These are phyloP conservation scores for Camponotus vicinus DNA, from an alignment of 1,140 invertebrate species.

Conservation along the genomic window DNA sequence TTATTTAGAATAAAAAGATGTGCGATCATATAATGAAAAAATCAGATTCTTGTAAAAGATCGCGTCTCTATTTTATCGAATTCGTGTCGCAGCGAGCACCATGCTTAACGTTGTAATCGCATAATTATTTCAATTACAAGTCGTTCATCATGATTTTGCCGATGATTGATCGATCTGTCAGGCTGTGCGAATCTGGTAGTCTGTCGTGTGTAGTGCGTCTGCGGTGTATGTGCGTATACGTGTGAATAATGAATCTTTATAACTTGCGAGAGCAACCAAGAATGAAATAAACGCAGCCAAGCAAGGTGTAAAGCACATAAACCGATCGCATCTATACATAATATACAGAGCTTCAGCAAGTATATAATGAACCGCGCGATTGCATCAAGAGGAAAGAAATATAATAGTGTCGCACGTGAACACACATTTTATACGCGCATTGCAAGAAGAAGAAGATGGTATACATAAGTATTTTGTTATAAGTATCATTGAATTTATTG, in stretches of 20 bases:
- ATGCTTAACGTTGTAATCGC: slow-evolving; percentile 54
- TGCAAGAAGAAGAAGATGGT: slow-evolving; percentile 57
- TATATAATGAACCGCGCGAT: slow-evolving; percentile 54
- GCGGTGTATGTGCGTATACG: slow-evolving; percentile 42
- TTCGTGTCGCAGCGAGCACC: slow-evolving; percentile 44
- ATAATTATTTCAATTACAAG: slow-evolving; percentile 70
- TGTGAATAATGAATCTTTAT: slow-evolving; percentile 41
- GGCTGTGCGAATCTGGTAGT: slow-evolving; percentile 85
- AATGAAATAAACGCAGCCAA: slow-evolving; percentile 37
- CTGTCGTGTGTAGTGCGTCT: slow-evolving; percentile 74
- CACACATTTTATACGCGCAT: slow-evolving; percentile 80
- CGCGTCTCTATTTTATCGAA: slow-evolving; percentile 21
- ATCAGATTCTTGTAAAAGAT: background rate
- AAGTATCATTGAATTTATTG: slow-evolving; percentile 84
- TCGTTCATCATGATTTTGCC: slow-evolving; percentile 72
- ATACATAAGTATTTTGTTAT: slow-evolving; percentile 77
- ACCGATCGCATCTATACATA: slow-evolving; percentile 49
- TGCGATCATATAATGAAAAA: slow-evolving; percentile 8
- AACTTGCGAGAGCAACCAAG: slow-evolving; percentile 30
- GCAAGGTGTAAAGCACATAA: slow-evolving; percentile 46
- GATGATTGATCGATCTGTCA: slow-evolving; percentile 79
- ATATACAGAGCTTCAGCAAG: slow-evolving; percentile 45
- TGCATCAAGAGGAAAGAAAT: slow-evolving; percentile 38
- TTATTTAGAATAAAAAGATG: slow-evolving; percentile 44
- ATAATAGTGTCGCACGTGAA: slow-evolving; percentile 48